A percentile compares a stretch with the other conserved stretches of the same genome.
Conservation (phyloP, 2,113 vertebrate genomes). For the Saccopteryx leptura region DNA sequence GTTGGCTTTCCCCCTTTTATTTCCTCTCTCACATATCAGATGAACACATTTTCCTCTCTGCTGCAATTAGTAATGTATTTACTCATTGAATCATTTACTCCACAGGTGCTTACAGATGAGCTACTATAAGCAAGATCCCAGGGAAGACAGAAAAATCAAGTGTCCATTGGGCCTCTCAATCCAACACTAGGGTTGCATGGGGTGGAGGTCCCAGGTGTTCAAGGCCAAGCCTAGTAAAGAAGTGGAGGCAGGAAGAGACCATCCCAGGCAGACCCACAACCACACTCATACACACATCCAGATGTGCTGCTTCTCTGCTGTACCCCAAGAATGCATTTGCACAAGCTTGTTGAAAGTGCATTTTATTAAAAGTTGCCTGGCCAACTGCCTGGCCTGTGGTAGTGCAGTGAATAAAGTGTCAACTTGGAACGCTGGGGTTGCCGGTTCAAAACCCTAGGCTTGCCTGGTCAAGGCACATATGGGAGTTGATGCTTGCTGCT, state of each 20-base stretch:
- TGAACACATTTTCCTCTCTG: background rate
- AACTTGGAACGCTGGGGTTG: no score
- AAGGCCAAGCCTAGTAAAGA: background rate
- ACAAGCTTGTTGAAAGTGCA: background rate
- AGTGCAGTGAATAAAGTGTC: no score
- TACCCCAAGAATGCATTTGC: background rate
- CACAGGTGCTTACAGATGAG: background rate
- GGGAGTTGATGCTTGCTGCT: no score
- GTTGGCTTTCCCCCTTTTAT: background rate
- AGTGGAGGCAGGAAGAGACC: accelerated
- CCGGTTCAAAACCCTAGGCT: no score
- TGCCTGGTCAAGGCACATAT: no score
- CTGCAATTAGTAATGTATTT: background rate
- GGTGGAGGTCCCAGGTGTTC: background rate
- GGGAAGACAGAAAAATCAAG: background rate
- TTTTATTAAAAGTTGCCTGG: background rate
- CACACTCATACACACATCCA: background rate
- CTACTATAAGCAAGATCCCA: background rate
- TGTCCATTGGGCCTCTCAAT: background rate
- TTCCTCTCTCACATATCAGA: background rate
- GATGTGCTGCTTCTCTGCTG: background rate
- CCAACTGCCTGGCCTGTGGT: no score
- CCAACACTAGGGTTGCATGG: background rate
- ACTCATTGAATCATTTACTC: background rate
- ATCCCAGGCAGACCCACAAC: background rate